Evolutionary conservation across 2,888 invertebrate species (phyloP).

Genomic region (Lymantria dispar): DNA sequence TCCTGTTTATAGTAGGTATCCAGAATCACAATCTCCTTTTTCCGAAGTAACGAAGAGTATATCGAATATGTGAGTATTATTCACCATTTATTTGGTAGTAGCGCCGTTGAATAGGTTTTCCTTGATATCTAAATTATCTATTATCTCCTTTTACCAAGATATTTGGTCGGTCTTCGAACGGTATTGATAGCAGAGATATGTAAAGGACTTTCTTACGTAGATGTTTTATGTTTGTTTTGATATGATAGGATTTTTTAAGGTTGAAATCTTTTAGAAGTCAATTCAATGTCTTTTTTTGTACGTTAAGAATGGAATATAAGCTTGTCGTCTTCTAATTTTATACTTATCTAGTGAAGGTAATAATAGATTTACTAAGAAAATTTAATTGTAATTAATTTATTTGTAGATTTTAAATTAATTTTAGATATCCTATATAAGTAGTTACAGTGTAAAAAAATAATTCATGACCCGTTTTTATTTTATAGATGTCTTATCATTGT

Average conservation of each 20-base stretch:
- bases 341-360: background rate
- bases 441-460: too few species aligned
- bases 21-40: constrained; percentile 12
- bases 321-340: background rate
- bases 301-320: background rate
- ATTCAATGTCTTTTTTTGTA: constrained; percentile 14
- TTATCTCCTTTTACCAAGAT: constrained; percentile 48
- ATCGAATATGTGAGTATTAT: constrained; percentile 52
- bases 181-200: constrained; percentile 46
- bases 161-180: constrained; percentile 38
- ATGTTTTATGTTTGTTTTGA: constrained; percentile 34
- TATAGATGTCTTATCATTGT: too few species aligned
- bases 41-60: constrained; percentile 17
- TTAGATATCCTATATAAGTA: too few species aligned
- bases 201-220: constrained; percentile 37
- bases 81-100: constrained; percentile 52
- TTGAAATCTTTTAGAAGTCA: constrained; percentile 7
- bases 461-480: too few species aligned
- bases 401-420: too few species aligned
- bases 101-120: constrained; percentile 52
- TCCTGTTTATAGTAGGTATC: constrained; percentile 5
- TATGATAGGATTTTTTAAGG: constrained; percentile 31
- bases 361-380: too few species aligned
- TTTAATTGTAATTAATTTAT: too few species aligned
- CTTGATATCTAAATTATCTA: constrained; percentile 72